Base-by-base conservation (phyloP, 92 coral and sea anemone species). In the Porites divaricata region DNA sequence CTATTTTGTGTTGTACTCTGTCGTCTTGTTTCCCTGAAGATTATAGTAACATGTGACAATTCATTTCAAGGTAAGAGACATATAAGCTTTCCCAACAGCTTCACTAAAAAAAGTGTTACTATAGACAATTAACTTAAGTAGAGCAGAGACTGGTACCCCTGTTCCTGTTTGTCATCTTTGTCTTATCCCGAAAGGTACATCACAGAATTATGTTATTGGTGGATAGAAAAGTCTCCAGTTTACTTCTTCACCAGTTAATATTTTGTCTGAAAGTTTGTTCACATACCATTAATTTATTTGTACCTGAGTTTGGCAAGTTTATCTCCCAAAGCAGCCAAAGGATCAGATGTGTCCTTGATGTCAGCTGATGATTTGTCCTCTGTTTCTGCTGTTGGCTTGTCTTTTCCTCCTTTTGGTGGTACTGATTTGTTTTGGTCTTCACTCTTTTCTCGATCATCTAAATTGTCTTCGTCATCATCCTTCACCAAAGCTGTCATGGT, bases 221-320 rank as follows among this genome's bases (percentile, higher is more conserved):
- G 45, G 45, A 35, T 35, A 35, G 45, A 35, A 35, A 35, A 35
- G 45, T 35, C 45, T 35, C 45, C 45, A 35, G 4, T 35, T 35
- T 4, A 2, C 45, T 35, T 35, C 6, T 35, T 35, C 45, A 35
- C 45, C 45, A 35, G 45, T 0, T 35, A 35, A 35, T 35, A 35
- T 35, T 35, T 35, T 35, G 45, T 35, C 45, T 35, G 6, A 35
- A 35, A 35, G 28, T 23, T 35, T 4, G 45, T 26, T 15, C 2
- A 9, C 0, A 2, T 13, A 1, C 15, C 8, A 25, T 0, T 22
- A 26, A 14, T 56, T 52, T 19, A 35, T 16, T 28, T 22, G 35
- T 66, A 94, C 98, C 95, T 94, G 10, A 94, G 83, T 79, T 92
- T 87, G 9, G 95, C 98, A 52, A 94, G 88, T 52, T 89, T 90